A percentile compares a stretch with the other conserved stretches of the same genome.
Evolutionary conservation across 2,888 invertebrate genomes (phyloP).

Genomic region (Cacoxenus indagator): DNA sequence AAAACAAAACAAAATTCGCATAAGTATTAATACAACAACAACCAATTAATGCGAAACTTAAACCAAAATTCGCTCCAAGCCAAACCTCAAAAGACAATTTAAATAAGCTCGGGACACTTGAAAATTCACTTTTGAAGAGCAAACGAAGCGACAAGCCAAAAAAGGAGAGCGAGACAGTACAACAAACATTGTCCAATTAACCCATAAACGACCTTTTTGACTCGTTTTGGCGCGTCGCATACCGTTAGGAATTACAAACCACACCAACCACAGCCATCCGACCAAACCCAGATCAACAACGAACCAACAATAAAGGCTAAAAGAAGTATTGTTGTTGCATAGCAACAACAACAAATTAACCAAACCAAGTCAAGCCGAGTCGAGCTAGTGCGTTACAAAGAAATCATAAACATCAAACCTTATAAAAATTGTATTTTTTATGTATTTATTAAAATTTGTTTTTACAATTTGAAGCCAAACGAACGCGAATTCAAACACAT

Average conservation of each 20-base stretch:
- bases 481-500: conserved; percentile 1
- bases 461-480: conserved; percentile 33
- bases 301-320: not conserved
- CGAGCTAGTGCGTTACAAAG: conserved; percentile 28
- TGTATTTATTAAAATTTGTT: no score
- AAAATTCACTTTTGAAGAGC: no score
- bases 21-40: no score
- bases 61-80: no score
- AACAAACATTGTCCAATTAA: conserved; percentile 1
- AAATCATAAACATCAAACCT: conserved; percentile 40
- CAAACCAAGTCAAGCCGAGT: not conserved
- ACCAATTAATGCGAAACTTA: no score
- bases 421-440: conserved; percentile 19
- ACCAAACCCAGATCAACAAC: not conserved
- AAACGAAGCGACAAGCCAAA: no score
- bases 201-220: conserved; percentile 4
- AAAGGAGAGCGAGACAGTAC: not conserved
- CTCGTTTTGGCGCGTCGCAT: not conserved
- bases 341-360: conserved; percentile 23
- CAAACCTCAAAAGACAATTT: no score
- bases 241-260: not conserved
- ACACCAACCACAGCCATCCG: not conserved
- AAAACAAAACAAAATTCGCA: no score
- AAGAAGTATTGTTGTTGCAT: conserved; percentile 7
- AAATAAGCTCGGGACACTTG: not conserved